Base-by-base conservation (phyloP, 2,797 vertebrate species). In the Apodemus agrarius region DNA sequence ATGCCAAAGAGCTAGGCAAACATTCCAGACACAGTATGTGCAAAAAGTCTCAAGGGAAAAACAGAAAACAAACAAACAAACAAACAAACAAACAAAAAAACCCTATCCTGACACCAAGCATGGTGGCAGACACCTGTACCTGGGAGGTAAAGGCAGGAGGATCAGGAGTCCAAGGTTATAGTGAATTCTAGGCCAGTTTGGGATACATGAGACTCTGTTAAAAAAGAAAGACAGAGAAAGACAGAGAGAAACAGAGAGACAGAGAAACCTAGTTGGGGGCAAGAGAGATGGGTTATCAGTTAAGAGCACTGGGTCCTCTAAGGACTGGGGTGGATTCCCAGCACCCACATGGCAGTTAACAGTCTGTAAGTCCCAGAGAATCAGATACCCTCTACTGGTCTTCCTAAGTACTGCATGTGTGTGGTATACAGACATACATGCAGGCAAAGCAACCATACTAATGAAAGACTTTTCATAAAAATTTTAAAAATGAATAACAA, bases 11-110 rank as follows among this genome's bases (percentile, higher is more conserved):
- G 31, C 78, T 65, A 89, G 57, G 78, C 22, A 94, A 72, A 94
- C 24, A 86, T 87, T 85, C 67, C 34, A 76, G 72, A 26, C 92
- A 12, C 37, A 54, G 16, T 29, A 52, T 85, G 54, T 82, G 22
- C n/a, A 87, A 78, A 78, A 94, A 91, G 61, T 87, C 84, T 67
- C 61, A 49, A 75, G 67, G 67, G 72, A 74, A 74, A 74, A 74
- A 16, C 4, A 67, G 34, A 34, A 69, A n/a, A 69, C 29, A 67
- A 67, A 34, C 26, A 67, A 67, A 34, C 12, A 37, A 74, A n/a
- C n/a, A 69, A n/a, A 69, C 29, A 67, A 67, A 34, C 26, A 67
- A 67, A 34, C 12, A 37, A 74, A n/a, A 34, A n/a, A 16, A 2
- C 7, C 67, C 16, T 69, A 69, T 69, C 69, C 43, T 40, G 4